phyloP scores from a whole-genome alignment of 2,113 vertebrate species.

The Psettodes erumei region DNA sequence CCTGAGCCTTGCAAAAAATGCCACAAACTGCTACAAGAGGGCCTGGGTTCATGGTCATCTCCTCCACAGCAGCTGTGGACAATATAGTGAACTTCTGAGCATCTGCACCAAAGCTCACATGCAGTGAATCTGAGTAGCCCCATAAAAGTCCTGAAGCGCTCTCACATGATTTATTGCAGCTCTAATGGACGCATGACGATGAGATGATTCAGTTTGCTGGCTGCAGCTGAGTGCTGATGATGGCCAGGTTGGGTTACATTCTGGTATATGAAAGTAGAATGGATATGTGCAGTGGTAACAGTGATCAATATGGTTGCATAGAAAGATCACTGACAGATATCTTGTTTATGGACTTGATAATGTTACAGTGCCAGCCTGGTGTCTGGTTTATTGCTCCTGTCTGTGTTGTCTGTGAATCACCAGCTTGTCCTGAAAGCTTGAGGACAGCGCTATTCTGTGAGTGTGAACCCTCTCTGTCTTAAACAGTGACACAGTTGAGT shows the following conservation, averaged over 20 bases:
- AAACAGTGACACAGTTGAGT: no score
- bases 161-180: neutral
- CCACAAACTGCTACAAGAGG: neutral
- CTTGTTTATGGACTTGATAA: neutral
- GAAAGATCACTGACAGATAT: no score
- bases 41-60: neutral
- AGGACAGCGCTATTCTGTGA: no score
- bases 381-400: no score
- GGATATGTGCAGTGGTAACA: neutral
- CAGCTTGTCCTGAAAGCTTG: no score
- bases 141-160: neutral
- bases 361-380: neutral
- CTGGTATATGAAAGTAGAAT: neutral
- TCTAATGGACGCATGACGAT: neutral
- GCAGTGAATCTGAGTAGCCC: neutral
- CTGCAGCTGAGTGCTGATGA: neutral
- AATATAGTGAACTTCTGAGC: neutral
- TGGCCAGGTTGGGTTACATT: neutral
- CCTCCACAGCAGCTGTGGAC: neutral
- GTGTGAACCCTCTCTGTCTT: no score
- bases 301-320: neutral
- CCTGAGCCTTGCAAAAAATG: slow-evolving; percentile 10
- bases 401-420: neutral
- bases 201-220: neutral
- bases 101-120: neutral